These are phyloP conservation scores for Tetragnatha versicolor DNA, from an alignment of 1,140 invertebrate species.

Conservation along the genomic window DNA sequence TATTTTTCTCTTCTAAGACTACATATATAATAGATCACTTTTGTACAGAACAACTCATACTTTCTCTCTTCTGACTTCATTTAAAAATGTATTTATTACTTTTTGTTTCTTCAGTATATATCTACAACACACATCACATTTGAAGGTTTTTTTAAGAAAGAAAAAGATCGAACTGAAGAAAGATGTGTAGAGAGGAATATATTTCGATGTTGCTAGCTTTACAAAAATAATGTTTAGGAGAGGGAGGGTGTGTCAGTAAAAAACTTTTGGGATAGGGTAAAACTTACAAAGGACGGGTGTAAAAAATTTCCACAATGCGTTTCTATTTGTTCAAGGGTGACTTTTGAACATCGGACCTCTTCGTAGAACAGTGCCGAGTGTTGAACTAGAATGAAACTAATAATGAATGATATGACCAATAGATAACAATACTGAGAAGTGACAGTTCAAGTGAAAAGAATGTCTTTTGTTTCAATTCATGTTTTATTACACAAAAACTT, in stretches of 20 bases:
- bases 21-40: constrained; percentile 27
- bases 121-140: constrained; percentile 36
- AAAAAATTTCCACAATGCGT: constrained; percentile 37
- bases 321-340: constrained; percentile 33
- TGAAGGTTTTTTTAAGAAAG: no score
- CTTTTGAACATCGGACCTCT: constrained; percentile 1
- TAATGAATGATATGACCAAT: constrained; percentile 45
- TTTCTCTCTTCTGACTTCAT: no score
- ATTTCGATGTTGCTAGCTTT: not conserved
- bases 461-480: constrained; percentile 8
- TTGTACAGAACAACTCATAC: constrained; percentile 43
- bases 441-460: constrained; percentile 24
- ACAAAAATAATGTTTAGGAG: not conserved
- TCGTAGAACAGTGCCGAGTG: not conserved
- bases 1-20: constrained; percentile 43
- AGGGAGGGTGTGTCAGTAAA: not conserved
- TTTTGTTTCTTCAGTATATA: constrained; percentile 4
- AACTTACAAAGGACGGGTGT: constrained; percentile 26
- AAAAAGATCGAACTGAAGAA: not conserved
- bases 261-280: constrained; percentile 20
- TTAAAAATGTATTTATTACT: constrained; percentile 4
- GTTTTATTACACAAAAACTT: constrained; percentile 40
- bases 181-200: no score
- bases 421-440: constrained; percentile 49
- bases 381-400: constrained; percentile 17